Evolutionary conservation across 1,140 invertebrate species (phyloP), one percentile per base, ranked within the genome.

Genomic region (Drosophila yakuba): DNA sequence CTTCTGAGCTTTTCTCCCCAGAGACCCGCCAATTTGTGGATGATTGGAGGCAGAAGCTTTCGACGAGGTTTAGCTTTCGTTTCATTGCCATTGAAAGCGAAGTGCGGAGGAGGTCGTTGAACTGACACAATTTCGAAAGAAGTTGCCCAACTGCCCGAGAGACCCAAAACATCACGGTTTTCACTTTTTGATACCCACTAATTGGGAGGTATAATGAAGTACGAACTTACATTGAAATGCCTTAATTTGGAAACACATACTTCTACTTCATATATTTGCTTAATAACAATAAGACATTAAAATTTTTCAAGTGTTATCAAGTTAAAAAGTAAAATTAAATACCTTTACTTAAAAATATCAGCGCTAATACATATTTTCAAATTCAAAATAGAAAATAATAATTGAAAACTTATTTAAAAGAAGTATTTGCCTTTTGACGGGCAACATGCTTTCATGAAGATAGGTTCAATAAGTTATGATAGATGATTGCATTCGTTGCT

Each of bases 111-210:
- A 23, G 63, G 63, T 66, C 63, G 35, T 66, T 66, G 60, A 66
- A 47, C 63, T 60, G 63, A 50, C 63, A 39, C 63, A 36, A 66
- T 66, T 66, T 66, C 44, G 60, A 64, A 64, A 48, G 60, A 64
- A 66, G 43, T 72, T 72, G 67, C 47, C 66, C 69, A 73, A 73
- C 67, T 72, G 55, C 47, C 69, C 69, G 67, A 72, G 35, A 72
- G 67, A 72, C 68, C 69, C 56, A 60, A 73, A 71, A 71, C 17
- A 59, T 20, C 39, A 52, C 52, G 52, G 67, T 73, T 73, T 47
- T 73, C 67, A 56, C 69, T 73, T 73, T 73, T 35, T 4, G 64
- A 39, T 71, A 71, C 64, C 43, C 2, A 4, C n/a, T 35, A 14
- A 2, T 28, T 4, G 14, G 0, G 6, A 28, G 44, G 67, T 57